Base-by-base conservation (phyloP, 1,140 invertebrate species). In the Cephus cinctus region DNA sequence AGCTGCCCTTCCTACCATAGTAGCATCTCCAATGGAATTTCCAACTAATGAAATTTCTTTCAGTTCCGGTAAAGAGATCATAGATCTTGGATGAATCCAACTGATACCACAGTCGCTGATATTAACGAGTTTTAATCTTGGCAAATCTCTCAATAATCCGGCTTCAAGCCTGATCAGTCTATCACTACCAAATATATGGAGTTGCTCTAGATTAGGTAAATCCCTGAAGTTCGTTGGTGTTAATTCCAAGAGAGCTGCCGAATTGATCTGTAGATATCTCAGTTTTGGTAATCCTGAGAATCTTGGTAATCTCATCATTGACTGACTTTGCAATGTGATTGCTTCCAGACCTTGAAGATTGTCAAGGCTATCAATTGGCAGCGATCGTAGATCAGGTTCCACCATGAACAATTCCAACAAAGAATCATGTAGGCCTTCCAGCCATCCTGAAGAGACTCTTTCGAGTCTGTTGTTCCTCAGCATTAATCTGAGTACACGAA, bases 351-450 rank as follows among this genome's bases (percentile, higher is more conserved):
- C 84, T 48, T 83, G 82, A 46, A 92, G 73, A 52, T 86, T 85
- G 47, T 85, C 81, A 3, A 94, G 73, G 58, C 86, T 87, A 62
- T 92, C 88, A 2, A 85, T 79, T 0, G 90, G 89, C 23, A 92
- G 73, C 57, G 83, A 89, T 20, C 85, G 78, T 19, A 94, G 68
- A 55, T 87, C 86, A 6, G 89, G 86, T 71, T 94, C 90, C 1
- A 92, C 90, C 9, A 94, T 79, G 52, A 87, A 92, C 5, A 94
- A 78, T 73, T 93, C 90, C 53, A 91, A 80, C 15, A 93, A 67
- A 18, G 82, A 85, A 20, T 83, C 81, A 66, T 92, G 89, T 15
- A 92, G 76, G 40, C 86, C 85, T 30, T 86, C 83, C 20, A 93
- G 73, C 85, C 89, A 92, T 38, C 89, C 86, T 20, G 85, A 82